Percentiles rank a stretch among this genome's conserved stretches.
These are phyloP conservation scores for Fundulus diaphanus DNA, from an alignment of 2,797 vertebrate species.

Conservation along the genomic window DNA sequence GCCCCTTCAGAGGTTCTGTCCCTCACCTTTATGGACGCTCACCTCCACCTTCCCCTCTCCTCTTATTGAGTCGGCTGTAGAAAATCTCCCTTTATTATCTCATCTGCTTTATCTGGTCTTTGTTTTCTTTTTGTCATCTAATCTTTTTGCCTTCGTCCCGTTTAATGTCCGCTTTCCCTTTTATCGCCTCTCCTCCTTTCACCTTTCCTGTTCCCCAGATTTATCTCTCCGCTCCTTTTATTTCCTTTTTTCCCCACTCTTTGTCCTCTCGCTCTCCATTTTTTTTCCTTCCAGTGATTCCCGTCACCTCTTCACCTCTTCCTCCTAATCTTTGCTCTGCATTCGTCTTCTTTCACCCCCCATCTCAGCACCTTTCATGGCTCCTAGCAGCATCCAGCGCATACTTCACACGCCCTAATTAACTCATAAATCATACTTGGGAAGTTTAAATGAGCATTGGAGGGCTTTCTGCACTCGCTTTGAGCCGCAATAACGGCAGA, in stretches of 20 bases:
- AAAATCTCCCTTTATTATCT: constrained; percentile 9
- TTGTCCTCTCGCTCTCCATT: not conserved
- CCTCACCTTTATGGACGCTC: constrained; percentile 45
- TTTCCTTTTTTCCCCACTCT: not conserved
- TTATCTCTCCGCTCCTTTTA: not conserved
- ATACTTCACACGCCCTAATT: constrained; percentile 59
- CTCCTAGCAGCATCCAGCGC: constrained; percentile 42
- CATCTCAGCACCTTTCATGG: constrained; percentile 52
- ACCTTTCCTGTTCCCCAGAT: not conserved
- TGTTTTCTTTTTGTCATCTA: not conserved
- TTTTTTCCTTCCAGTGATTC: not conserved
- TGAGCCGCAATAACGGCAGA: constrained; percentile 6
- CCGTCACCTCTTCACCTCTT: not conserved
- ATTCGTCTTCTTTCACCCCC: constrained; percentile 16
- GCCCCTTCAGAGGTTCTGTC: constrained; percentile 46
- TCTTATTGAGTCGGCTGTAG: not conserved
- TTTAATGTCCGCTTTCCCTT: not conserved
- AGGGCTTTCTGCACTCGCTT: not conserved
- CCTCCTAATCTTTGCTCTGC: not conserved
- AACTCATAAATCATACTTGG: constrained; percentile 60
- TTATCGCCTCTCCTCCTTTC: constrained; percentile 1
- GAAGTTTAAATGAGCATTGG: constrained; percentile 17
- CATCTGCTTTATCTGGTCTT: not conserved
- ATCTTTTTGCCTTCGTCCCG: not conserved
- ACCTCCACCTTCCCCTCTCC: constrained; percentile 17